A percentile compares a stretch with the other conserved stretches of the same genome.
phyloP scores from a whole-genome alignment of 2,113 vertebrate species.

The Tyrannus savana region DNA sequence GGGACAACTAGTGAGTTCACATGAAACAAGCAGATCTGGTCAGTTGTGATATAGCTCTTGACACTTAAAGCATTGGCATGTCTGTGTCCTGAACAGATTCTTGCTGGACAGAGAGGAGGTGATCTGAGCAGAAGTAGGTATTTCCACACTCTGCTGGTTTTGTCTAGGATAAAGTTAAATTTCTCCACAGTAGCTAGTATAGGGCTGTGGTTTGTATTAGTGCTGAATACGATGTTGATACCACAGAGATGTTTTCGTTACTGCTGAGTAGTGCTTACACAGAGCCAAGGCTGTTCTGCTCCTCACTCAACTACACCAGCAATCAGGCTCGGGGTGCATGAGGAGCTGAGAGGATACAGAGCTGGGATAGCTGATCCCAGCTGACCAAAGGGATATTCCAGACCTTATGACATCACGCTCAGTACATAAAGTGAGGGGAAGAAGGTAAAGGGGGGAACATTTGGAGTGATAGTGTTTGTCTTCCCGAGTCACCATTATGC shows the following conservation, averaged over 20 bases:
- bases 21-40: neutral
- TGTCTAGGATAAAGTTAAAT: neutral
- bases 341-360: neutral
- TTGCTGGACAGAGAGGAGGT: neutral
- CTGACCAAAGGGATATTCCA: neutral
- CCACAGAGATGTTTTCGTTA: neutral
- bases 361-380: fast-evolving
- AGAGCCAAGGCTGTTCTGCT: neutral
- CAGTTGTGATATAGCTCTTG: fast-evolving
- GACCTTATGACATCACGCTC: too few relatives aligned
- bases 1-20: neutral
- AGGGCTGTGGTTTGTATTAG: neutral
- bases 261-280: neutral
- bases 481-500: fast-evolving
- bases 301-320: fast-evolving
- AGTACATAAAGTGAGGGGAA: neutral
- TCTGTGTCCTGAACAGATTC: neutral
- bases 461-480: fast-evolving
- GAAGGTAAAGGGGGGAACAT: fast-evolving
- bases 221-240: neutral
- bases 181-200: neutral
- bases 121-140: neutral
- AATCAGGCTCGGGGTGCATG: too few relatives aligned
- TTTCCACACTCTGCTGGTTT: neutral
- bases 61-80: neutral